Evolutionary conservation across 2,888 invertebrate species (phyloP), one percentile per base, ranked within the genome.

Genomic region (Phyllotreta striolata): DNA sequence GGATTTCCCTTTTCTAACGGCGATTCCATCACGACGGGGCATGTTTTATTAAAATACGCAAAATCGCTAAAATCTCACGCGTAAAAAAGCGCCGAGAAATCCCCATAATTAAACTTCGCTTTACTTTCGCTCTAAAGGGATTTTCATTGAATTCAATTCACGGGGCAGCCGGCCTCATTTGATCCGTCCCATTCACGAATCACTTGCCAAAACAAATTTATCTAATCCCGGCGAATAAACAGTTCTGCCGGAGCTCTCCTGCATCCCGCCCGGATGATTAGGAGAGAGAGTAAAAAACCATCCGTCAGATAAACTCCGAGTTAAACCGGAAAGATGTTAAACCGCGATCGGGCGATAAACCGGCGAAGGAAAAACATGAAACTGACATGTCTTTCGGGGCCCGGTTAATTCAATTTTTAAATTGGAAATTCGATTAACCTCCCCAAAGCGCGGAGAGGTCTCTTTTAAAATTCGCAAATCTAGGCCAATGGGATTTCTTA

Each of bases 231-330:
- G 12, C 38, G 13, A 39, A 54, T 37, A 37, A 14, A 39, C 39
- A 51, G 54, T 59, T 46, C 10, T 37, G 46, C 47, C 44, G 24
- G 13, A 34, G 13, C 35, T 41, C 40, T 39, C 38, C 13, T 34
- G 12, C 12, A 37, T 39, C 38, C 41, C 35, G 12, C 35, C 43
- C 24, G 38, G 37, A 5, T 34, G 49, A 46, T 57, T 57, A 57
- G 37, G 24, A 24, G 4, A 4, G 24, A 24, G 24, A 4, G 4
- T 3, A 24, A 57, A 57, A 57, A 57, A 55, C 38, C 14, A 38
- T 24, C 39, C 40, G 58, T 58, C 58, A 58, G 49, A 58, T 40
- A 58, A 58, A 58, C 40, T 44, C 46, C 13, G 9, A 8, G 37
- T 34, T 37, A 24, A n/a, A 46, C 6, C 44, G 7, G 13, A 10